A percentile compares a stretch with the other conserved stretches of the same genome.
These are phyloP conservation scores for Leptopilina clavipes DNA, from an alignment of 1,140 invertebrate genomes.

Conservation along the genomic window DNA sequence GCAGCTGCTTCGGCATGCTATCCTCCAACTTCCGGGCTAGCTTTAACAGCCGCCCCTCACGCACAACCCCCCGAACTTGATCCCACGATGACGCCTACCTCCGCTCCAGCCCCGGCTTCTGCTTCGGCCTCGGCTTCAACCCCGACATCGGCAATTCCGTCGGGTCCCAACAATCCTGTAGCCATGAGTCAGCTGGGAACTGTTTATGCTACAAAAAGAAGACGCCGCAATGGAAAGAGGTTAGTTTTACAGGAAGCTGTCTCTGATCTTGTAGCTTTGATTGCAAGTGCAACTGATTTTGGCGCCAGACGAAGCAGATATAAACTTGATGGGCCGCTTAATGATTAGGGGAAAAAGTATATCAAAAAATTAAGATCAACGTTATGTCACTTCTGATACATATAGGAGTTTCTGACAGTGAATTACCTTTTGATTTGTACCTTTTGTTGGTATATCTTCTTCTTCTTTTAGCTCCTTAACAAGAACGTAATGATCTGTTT, in stretches of 20 bases:
- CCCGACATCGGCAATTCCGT: slow-evolving; percentile 55
- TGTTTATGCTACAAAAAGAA: slow-evolving; percentile 94
- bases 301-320: too few relatives aligned
- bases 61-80: slow-evolving; percentile 67
- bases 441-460: background rate
- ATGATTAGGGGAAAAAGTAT: too few relatives aligned
- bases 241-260: slow-evolving; percentile 71
- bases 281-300: background rate
- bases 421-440: background rate
- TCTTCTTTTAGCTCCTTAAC: background rate
- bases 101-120: slow-evolving; percentile 62
- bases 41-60: slow-evolving; percentile 60
- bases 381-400: too few relatives aligned
- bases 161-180: slow-evolving; percentile 72
- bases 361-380: too few relatives aligned
- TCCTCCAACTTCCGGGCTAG: slow-evolving; percentile 61
- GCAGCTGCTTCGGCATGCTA: slow-evolving; percentile 65
- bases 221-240: slow-evolving; percentile 95
- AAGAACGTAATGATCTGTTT: background rate
- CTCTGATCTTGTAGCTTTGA: background rate
- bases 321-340: too few relatives aligned
- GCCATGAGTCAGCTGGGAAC: slow-evolving; percentile 92
- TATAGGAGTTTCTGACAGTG: too few relatives aligned
- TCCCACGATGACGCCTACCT: slow-evolving; percentile 64
- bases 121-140: slow-evolving; percentile 64